Evolutionary conservation across 64 coral and sea anemone genomes (phyloP).

Genomic region (Cladopsammia gracilis): DNA sequence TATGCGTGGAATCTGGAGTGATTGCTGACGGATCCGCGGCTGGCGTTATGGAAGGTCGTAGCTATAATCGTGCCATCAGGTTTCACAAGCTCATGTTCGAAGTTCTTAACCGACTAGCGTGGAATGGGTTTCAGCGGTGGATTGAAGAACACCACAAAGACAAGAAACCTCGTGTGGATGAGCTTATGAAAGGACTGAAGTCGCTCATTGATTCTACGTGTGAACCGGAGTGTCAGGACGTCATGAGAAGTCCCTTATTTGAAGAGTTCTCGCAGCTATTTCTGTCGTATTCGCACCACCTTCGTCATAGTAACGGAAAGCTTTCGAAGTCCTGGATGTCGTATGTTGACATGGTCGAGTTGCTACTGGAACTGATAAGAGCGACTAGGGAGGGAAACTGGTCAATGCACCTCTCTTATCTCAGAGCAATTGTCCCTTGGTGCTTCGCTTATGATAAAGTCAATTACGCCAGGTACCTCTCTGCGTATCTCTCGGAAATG

Average conservation of each 20-base stretch:
- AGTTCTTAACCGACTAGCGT: constrained; percentile 27
- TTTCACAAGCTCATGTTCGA: constrained; percentile 62
- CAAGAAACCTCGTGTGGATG: not conserved
- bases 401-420: constrained; percentile 61
- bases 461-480: constrained; percentile 81
- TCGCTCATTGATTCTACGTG: not conserved
- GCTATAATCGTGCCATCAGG: constrained; percentile 22
- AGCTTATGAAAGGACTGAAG: constrained; percentile 9
- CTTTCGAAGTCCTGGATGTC: constrained; percentile 67
- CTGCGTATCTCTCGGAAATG: constrained; percentile 58
- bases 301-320: constrained; percentile 8
- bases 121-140: constrained; percentile 27
- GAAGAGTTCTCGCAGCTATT: constrained; percentile 15
- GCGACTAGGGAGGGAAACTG: constrained; percentile 56
- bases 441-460: constrained; percentile 71
- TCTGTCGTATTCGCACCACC: not conserved
- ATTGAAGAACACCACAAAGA: constrained; percentile 32
- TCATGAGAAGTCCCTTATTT: constrained; percentile 22
- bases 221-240: not conserved
- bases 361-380: constrained; percentile 42
- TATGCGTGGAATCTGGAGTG: constrained; percentile 9
- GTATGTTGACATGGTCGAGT: constrained; percentile 68
- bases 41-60: constrained; percentile 56
- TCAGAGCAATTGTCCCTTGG: constrained; percentile 72
- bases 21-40: constrained; percentile 34